Conservation (phyloP, 2,888 invertebrate species). For the Macaria notata region DNA sequence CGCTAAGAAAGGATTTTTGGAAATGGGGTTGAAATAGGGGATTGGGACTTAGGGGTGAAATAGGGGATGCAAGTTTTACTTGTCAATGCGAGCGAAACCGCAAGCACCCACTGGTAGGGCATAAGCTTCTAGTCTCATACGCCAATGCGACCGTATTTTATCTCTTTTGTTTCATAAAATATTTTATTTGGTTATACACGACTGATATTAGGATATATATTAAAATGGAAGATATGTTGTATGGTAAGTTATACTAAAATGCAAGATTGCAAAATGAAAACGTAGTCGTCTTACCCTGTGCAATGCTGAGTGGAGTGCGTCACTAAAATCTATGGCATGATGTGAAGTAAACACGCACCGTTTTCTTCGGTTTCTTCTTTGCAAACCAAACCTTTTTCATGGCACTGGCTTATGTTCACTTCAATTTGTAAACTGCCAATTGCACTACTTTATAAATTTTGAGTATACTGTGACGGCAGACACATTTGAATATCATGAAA, state of each 20-base stretch:
- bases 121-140: too few relatives aligned
- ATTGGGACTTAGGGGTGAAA: too few relatives aligned
- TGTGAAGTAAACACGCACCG: slow-evolving; percentile 55
- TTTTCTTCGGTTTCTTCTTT: slow-evolving; percentile 66
- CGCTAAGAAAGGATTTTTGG: too few relatives aligned
- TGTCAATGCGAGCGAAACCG: too few relatives aligned
- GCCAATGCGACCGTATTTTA: too few relatives aligned
- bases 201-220: too few relatives aligned
- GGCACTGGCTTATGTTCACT: slow-evolving; percentile 9
- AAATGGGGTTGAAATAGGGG: too few relatives aligned
- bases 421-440: background rate
- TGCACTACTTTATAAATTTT: background rate
- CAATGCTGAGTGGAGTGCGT: slow-evolving; percentile 49
- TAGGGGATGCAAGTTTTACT: too few relatives aligned
- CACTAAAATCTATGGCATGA: slow-evolving; percentile 46
- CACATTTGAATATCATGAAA: background rate
- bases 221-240: too few relatives aligned
- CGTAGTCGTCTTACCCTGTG: slow-evolving; percentile 42
- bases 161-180: too few relatives aligned
- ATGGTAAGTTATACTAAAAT: background rate
- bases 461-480: background rate
- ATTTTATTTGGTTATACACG: too few relatives aligned
- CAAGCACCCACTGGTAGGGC: too few relatives aligned
- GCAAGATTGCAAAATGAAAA: slow-evolving; percentile 2
- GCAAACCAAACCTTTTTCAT: slow-evolving; percentile 62